phyloP scores from a whole-genome alignment of 53 echinoderm and acorn worm species.

The Holothuria scabra region DNA sequence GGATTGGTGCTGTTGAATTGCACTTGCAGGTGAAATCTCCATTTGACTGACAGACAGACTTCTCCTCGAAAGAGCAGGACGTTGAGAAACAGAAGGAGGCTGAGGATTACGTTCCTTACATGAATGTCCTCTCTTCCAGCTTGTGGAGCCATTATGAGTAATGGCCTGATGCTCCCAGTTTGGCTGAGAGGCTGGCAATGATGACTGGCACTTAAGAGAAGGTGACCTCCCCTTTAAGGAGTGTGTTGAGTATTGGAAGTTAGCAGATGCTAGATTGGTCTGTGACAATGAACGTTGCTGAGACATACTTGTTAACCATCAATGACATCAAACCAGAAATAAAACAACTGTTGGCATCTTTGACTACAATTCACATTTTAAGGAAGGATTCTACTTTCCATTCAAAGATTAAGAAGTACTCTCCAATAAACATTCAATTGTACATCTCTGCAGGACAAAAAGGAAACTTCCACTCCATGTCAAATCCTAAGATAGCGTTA shows the following conservation, averaged over 20 bases:
- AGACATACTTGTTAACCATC: slow-evolving; percentile 16
- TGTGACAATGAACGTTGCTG: slow-evolving; percentile 30
- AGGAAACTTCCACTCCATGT: too few species aligned
- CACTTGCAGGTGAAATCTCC: background rate
- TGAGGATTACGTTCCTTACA: background rate
- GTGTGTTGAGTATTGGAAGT: slow-evolving; percentile 7
- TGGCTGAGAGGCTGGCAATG: background rate
- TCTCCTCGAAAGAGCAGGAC: background rate
- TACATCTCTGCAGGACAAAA: too few species aligned
- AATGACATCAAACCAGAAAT: too few species aligned
- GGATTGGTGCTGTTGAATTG: background rate
- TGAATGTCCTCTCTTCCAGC: slow-evolving; percentile 8
- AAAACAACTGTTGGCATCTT: too few species aligned
- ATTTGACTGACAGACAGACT: slow-evolving; percentile 8
- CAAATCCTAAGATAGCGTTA: too few species aligned
- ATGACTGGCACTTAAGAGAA: slow-evolving; percentile 24
- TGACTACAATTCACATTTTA: too few species aligned
- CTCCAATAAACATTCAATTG: too few species aligned
- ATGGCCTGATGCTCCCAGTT: background rate
- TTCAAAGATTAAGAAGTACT: too few species aligned
- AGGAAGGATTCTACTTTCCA: too few species aligned
- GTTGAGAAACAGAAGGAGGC: slow-evolving; percentile 7
- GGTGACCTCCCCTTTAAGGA: slow-evolving; percentile 24
- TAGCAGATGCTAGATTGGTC: slow-evolving; percentile 19
- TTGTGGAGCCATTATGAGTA: slow-evolving; percentile 4